Base-by-base conservation (phyloP, 1,140 invertebrate species). In the Riptortus pedestris region DNA sequence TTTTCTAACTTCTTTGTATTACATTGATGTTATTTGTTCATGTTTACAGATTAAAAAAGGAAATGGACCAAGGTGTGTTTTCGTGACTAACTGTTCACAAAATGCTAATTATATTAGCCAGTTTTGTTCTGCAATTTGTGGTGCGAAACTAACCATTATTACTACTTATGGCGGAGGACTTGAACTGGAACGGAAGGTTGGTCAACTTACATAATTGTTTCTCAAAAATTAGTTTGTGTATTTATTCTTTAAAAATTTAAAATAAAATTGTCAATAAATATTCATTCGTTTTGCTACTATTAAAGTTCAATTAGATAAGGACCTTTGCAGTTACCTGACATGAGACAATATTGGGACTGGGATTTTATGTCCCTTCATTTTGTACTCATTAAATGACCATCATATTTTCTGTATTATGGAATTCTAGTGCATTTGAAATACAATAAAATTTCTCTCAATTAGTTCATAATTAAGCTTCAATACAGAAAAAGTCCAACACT, bases 81-180 rank as follows among this genome's bases (percentile, higher is more conserved):
- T 51, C 20, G 18, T 62, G 11, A 7, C 31, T 1, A 51, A 43
- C 27, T 51, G 24, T 33, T 29, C 61, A 3, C 47, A 52, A 14
- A 62, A 27, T 33, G 43, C 28, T 29, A 27, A 24, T 14, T 12
- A 62, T 4, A 33, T 62, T 12, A n/a, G 28, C 12, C 61, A 52
- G 11, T 24, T 51, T 2, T 61, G 33, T 61, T 45, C 31, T 12
- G 33, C 24, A 3, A 27, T 61, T 2, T 43, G 60, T 20, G 20
- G n/a, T 11, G 24, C n/a, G 2, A 18, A 38, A 29, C 24, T 61
- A 14, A 52, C 27, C 14, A 52, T 62, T 22, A 29, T 62, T 18
- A 62, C 43, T 4, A 52, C 61, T 7, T 29, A 62, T 52, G 61
- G 61, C 14, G 61, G 61, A 18, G 61, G 61, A n/a, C 24, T 62